Base-by-base conservation (phyloP, 64 coral and sea anemone species). In the Montipora sp. region DNA sequence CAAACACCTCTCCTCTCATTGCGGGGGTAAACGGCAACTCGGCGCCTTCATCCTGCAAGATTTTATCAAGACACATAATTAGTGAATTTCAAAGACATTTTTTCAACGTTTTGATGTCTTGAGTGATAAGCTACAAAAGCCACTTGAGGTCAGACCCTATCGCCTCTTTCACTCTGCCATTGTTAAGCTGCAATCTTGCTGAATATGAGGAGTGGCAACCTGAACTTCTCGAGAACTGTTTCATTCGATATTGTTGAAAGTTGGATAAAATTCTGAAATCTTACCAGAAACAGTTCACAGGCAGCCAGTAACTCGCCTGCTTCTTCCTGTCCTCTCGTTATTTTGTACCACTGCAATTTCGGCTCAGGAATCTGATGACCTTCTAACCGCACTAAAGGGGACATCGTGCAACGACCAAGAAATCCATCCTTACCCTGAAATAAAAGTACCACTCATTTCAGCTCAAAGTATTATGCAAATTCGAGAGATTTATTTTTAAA, bases 241-340 rank as follows among this genome's bases (percentile, higher is more conserved):
- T 57, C 6, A 57, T 6, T 57, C 53, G 6, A 6, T 57, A 57
- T 57, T 11, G 6, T 6, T 57, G 7, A 57, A 57, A 6, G 53
- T 8, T 57, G 11, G 0, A 57, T 57, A 57, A 57, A 57, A 57
- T 57, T 57, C 11, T 57, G 0, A 57, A 57, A 11, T 57, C 91
- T 72, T 75, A 97, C 95, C 87, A 97, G 81, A 80, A 97, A 97
- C 16, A 97, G 77, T 89, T 97, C 95, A 79, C 92, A 97, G n/a
- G 95, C 92, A 47, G 92, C 95, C 14, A 97, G 79, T 0, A 97
- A 22, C 59, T 97, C 92, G 13, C 95, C 92, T 44, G 78, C 95
- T 73, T 88, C 83, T 7, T 92, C 78, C 50, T 96, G 75, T 16
- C 95, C 92, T 51, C 75, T 20, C 74, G 21, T 91, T n/a, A 97